Evolutionary conservation across 2,797 vertebrate species (phyloP).

Genomic region (Anguilla pacifica): DNA sequence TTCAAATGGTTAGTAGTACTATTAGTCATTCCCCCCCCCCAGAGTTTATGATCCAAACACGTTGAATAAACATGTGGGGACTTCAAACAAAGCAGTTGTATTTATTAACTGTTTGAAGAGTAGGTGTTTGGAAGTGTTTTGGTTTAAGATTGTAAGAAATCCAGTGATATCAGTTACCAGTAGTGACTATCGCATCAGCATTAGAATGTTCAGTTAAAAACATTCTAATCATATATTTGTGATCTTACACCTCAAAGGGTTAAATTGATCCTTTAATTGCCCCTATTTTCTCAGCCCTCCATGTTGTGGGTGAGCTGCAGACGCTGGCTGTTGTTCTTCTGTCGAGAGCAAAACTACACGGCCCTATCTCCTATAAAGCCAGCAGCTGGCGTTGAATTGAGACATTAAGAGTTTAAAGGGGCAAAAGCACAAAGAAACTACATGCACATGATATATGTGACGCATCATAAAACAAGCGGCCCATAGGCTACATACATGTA

Average conservation of each 20-base stretch:
- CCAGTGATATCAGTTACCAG: no score
- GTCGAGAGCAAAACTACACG: background rate
- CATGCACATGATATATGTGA: constrained; percentile 47
- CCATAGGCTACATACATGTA: constrained; percentile 35
- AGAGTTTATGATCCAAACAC: background rate
- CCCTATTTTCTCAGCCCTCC: constrained; percentile 11
- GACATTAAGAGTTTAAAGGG: constrained; percentile 28
- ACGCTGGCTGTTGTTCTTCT: background rate
- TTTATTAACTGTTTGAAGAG: background rate
- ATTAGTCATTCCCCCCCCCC: background rate
- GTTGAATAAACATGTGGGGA: constrained; percentile 28
- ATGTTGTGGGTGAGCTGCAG: constrained; percentile 12
- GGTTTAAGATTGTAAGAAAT: no score
- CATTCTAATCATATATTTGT: no score
- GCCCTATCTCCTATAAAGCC: background rate
- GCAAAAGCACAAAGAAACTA: constrained; percentile 43
- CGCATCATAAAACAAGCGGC: constrained; percentile 44
- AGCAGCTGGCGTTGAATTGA: constrained; percentile 20
- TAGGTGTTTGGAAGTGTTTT: no score
- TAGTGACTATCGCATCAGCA: background rate
- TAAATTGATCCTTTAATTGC: background rate
- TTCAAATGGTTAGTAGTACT: background rate
- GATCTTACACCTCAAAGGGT: no score
- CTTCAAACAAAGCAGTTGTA: background rate
- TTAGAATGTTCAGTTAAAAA: no score